phyloP scores from a whole-genome alignment of 2,888 invertebrate genomes.

The Xylota sylvarum region DNA sequence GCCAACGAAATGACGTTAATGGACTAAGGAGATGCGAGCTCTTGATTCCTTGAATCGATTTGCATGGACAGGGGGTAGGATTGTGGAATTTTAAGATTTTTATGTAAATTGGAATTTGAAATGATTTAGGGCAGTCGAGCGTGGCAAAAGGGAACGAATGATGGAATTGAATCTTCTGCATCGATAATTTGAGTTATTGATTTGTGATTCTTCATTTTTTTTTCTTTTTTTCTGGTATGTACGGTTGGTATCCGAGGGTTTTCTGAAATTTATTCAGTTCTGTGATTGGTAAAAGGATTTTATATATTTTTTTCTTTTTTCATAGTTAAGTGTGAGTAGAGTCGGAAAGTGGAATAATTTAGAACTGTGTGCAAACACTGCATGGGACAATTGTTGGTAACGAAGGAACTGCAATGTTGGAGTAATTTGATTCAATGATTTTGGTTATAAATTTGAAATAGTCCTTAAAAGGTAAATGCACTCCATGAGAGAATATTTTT shows the following conservation, averaged over 20 bases:
- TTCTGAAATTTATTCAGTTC: constrained; percentile 24
- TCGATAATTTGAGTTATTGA: constrained; percentile 64
- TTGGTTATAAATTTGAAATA: neutral
- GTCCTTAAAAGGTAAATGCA: too few species aligned
- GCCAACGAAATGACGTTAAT: constrained; percentile 56
- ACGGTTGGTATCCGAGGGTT: neutral
- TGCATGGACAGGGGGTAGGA: constrained; percentile 3
- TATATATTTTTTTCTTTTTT: neutral
- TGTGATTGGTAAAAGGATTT: constrained; percentile 30
- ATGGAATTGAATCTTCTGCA: constrained; percentile 72
- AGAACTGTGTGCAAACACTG: neutral
- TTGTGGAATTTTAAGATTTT: constrained; percentile 34
- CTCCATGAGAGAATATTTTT: too few species aligned
- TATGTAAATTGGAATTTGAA: constrained; percentile 67
- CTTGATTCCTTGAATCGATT: constrained; percentile 54
- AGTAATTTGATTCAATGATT: neutral
- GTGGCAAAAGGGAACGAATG: constrained; percentile 48
- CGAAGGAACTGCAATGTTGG: neutral
- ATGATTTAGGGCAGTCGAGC: constrained; percentile 65
- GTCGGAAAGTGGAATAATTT: constrained; percentile 28
- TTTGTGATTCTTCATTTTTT: constrained; percentile 36
- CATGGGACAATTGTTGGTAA: neutral
- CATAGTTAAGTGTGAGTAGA: neutral
- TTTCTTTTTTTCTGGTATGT: constrained; percentile 13
- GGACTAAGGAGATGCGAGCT: constrained; percentile 47